Conservation (phyloP, 2,113 vertebrate genomes). For the Zingel zingel region DNA sequence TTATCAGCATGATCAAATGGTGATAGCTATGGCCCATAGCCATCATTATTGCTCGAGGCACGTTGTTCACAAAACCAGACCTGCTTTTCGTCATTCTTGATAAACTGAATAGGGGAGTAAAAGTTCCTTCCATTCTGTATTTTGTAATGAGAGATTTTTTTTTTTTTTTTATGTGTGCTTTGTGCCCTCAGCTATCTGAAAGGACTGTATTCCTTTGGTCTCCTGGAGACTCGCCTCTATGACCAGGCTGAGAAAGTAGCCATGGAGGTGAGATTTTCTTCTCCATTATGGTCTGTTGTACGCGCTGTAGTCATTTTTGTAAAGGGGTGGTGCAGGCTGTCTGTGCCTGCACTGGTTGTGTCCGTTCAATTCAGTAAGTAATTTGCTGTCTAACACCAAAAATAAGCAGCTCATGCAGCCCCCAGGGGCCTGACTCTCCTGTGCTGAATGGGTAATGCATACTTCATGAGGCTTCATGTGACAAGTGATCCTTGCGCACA, state of each 20-base stretch:
- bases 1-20: background rate
- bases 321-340: background rate
- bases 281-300: background rate
- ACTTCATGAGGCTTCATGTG: too few species aligned
- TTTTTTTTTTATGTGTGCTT: background rate
- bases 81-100: background rate
- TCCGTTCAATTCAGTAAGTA: background rate
- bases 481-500: too few species aligned
- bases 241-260: conserved; percentile 91
- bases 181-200: conserved; percentile 89
- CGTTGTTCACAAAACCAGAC: background rate
- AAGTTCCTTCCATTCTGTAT: too few species aligned
- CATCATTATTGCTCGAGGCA: background rate
- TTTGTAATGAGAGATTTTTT: background rate
- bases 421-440: background rate
- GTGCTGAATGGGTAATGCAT: conserved; percentile 13
- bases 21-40: background rate
- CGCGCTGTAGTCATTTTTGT: background rate
- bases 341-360: conserved; percentile 5
- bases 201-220: conserved; percentile 92
- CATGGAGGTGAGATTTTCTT: conserved; percentile 86
- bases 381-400: conserved; percentile 29
- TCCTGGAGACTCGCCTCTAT: conserved; percentile 91
- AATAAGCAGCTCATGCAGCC: conserved; percentile 20
- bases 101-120: background rate